phyloP scores from a whole-genome alignment of 2,888 invertebrate species.

The Nomada fucata region DNA sequence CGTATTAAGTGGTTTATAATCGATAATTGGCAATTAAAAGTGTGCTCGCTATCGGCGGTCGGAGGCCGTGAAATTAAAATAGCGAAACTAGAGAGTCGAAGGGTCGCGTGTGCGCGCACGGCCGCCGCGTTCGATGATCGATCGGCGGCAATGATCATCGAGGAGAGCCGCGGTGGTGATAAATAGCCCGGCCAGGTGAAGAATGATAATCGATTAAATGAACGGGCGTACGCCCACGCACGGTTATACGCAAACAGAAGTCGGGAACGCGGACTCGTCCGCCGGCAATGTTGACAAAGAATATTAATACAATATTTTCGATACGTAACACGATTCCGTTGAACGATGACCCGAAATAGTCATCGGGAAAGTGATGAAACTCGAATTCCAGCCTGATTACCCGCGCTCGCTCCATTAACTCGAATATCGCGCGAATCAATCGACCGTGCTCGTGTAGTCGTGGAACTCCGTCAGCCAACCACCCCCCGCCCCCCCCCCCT shows the following conservation, averaged over 20 bases:
- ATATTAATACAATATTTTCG: slow-evolving; percentile 73
- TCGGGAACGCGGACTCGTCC: not conserved
- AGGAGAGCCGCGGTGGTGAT: slow-evolving; percentile 39
- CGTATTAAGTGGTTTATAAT: slow-evolving; percentile 60
- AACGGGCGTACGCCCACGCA: not conserved
- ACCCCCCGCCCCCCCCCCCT: too few relatives aligned
- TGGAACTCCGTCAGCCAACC: slow-evolving; percentile 56
- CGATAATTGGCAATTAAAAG: slow-evolving; percentile 62
- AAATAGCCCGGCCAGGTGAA: slow-evolving; percentile 42
- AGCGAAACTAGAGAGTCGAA: slow-evolving; percentile 30
- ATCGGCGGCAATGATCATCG: slow-evolving; percentile 40
- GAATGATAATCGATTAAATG: slow-evolving; percentile 55
- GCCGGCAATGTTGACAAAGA: slow-evolving; percentile 60
- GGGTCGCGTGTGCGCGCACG: not conserved
- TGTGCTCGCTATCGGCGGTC: slow-evolving; percentile 40
- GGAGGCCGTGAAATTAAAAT: slow-evolving; percentile 52
- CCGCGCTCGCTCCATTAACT: slow-evolving; percentile 72
- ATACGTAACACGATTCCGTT: slow-evolving; percentile 64
- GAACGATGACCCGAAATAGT: slow-evolving; percentile 71
- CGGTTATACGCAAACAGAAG: slow-evolving; percentile 15
- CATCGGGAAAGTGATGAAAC: slow-evolving; percentile 75
- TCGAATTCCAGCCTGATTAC: slow-evolving; percentile 74
- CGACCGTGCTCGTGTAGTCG: slow-evolving; percentile 67
- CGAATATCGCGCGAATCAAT: slow-evolving; percentile 73
- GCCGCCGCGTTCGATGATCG: slow-evolving; percentile 6